Base-by-base conservation (phyloP, 2,113 vertebrate genomes). In the Callorhinus ursinus region DNA sequence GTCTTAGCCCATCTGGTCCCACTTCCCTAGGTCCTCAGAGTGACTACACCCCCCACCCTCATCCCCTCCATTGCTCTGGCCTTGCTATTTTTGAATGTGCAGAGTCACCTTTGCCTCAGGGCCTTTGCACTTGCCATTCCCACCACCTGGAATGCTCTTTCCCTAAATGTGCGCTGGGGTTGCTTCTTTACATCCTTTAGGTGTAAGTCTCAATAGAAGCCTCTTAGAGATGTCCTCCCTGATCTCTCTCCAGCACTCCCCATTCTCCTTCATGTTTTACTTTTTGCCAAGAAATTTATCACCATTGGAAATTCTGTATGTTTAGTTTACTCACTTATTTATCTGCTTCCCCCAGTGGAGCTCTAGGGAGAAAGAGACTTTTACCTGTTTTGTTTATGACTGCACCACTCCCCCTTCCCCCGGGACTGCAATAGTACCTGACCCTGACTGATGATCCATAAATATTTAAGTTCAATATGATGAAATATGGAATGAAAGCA, bases 401-500 rank as follows among this genome's bases (percentile, higher is more conserved):
- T 24, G 10, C 1, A 19, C 4, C 14, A 1, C 9, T 5, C 31
- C 13, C 7, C 31, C 14, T 49, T 15, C 11, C 15, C 14, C 6
- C 4, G 5, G 36, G 16, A n/a, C n/a, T 19, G 21, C 21, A n/a
- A n/a, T 1, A 22, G 7, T 21, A 85, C 36, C 49, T 57, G n/a
- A 36, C 59, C 5, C 5, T 95, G 53, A 74, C 22, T 2, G 1
- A 31, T 14, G 55, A 51, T 24, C 22, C 85, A 31, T 28, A 80
- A 69, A 69, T 76, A 53, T 49, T 77, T 87, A 49, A 42, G 76
- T 49, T 49, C 42, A 77, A 16, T 77, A 74, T 18, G 8, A 91
- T 18, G 8, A 91, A 82, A 79, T 53, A 55, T 7, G 55, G 21
- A 76, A n/a, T 81, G 39, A 89, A 93, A 79, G 39, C 36, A 46